phyloP scores from a whole-genome alignment of 2,888 invertebrate genomes.

The Leptinotarsa peninsularis region DNA sequence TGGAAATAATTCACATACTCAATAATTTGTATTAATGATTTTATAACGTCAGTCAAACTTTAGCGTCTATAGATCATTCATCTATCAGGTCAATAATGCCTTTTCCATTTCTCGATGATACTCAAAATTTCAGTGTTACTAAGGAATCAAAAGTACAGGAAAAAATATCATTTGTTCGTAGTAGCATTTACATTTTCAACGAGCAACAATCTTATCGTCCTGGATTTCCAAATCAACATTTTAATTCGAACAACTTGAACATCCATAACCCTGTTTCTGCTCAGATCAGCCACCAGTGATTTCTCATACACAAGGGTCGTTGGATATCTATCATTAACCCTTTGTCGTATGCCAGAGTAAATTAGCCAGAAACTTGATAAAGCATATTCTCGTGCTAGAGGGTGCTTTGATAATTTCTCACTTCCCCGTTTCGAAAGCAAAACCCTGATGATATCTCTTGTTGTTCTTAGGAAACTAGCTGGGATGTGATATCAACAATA shows the following conservation, averaged over 20 bases:
- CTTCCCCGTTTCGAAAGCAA: not conserved
- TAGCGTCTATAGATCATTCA: no score
- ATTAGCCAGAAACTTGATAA: slow-evolving; percentile 8
- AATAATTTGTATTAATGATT: no score
- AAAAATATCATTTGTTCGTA: no score
- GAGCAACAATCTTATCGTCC: no score
- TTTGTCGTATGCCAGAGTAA: slow-evolving; percentile 7
- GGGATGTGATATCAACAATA: not conserved
- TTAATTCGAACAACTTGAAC: not conserved
- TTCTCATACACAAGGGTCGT: slow-evolving; percentile 17
- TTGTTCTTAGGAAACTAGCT: slow-evolving; percentile 3
- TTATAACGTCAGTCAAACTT: no score
- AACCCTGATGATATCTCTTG: not conserved
- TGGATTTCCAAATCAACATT: no score
- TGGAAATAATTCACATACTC: no score
- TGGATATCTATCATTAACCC: not conserved
- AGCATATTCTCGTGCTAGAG: slow-evolving; percentile 2
- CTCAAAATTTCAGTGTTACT: no score
- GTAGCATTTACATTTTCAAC: no score
- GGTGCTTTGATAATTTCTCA: slow-evolving; percentile 8
- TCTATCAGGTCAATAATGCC: no score
- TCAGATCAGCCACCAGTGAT: slow-evolving; percentile 10
- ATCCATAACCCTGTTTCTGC: not conserved
- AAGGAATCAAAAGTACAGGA: no score
- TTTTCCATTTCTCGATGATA: no score